Conservation (phyloP, 2,797 vertebrate species). For the Hydrolagus colliei region DNA sequence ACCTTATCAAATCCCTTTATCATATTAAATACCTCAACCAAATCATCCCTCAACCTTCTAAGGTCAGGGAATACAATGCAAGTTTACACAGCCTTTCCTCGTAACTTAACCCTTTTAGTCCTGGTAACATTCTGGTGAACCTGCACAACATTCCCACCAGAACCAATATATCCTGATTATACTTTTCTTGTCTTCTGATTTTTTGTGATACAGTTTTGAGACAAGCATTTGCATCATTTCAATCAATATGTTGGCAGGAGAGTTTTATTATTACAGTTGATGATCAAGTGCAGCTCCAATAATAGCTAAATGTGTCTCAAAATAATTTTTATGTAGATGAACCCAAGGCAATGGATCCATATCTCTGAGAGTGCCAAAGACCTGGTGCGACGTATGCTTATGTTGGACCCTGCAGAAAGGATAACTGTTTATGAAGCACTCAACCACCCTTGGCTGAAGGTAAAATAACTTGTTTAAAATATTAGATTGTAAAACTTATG, state of each 20-base stretch:
- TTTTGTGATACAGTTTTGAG: not conserved
- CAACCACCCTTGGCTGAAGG: constrained; percentile 98
- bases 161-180: too few species aligned
- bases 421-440: constrained; percentile 97
- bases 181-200: not conserved
- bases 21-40: too few species aligned
- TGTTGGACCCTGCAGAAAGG: constrained; percentile 95
- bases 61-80: too few species aligned
- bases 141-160: too few species aligned
- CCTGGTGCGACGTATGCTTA: constrained; percentile 94
- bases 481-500: not conserved
- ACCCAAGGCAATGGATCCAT: constrained; percentile 93
- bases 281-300: not conserved
- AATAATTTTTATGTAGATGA: constrained; percentile 66
- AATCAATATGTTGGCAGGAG: not conserved
- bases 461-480: constrained; percentile 40
- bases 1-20: too few species aligned
- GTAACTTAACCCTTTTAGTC: too few species aligned
- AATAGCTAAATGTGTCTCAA: not conserved
- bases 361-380: constrained; percentile 99
- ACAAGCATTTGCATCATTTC: not conserved
- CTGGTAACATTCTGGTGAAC: too few species aligned
- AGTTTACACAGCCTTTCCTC: too few species aligned
- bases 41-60: too few species aligned
- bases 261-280: not conserved